Evolutionary conservation across 2,888 invertebrate species (phyloP).

Genomic region (Hydriomena furcata): DNA sequence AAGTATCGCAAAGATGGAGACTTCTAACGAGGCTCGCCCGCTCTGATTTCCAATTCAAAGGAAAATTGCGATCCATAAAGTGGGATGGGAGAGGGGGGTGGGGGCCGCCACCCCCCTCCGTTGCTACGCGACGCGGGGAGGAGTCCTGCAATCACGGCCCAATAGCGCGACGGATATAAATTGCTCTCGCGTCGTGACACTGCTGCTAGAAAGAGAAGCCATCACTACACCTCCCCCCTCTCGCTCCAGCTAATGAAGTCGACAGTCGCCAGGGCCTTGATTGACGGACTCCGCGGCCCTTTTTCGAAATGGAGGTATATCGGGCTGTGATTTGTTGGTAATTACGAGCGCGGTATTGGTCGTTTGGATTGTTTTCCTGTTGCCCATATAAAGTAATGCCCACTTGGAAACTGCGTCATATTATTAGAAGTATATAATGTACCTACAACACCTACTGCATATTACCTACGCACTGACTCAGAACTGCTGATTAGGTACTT

Average conservation of each 20-base stretch:
- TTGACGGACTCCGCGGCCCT: constrained; percentile 75
- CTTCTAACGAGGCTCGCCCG: constrained; percentile 75
- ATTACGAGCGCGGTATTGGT: constrained; percentile 54
- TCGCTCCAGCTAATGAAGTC: constrained; percentile 79
- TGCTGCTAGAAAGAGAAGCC: constrained; percentile 63
- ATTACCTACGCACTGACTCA: too few relatives aligned
- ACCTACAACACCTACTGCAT: neutral
- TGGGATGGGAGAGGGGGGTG: constrained; percentile 58
- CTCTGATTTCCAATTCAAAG: constrained; percentile 85
- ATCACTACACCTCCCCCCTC: constrained; percentile 35
- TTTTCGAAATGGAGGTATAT: constrained; percentile 64
- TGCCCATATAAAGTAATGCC: constrained; percentile 27
- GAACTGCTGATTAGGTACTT: neutral
- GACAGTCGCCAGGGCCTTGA: constrained; percentile 73
- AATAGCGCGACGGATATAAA: constrained; percentile 84
- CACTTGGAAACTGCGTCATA: constrained; percentile 17
- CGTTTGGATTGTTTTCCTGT: constrained; percentile 43
- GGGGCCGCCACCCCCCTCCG: constrained; percentile 68
- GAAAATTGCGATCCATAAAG: constrained; percentile 84
- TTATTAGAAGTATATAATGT: neutral
- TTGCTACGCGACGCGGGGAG: constrained; percentile 87
- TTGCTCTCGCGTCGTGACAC: constrained; percentile 80
- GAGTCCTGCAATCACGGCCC: constrained; percentile 84
- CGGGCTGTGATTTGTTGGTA: constrained; percentile 71
- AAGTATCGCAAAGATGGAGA: constrained; percentile 76